phyloP scores from a whole-genome alignment of 2,888 invertebrate species.

The Mimas tiliae region DNA sequence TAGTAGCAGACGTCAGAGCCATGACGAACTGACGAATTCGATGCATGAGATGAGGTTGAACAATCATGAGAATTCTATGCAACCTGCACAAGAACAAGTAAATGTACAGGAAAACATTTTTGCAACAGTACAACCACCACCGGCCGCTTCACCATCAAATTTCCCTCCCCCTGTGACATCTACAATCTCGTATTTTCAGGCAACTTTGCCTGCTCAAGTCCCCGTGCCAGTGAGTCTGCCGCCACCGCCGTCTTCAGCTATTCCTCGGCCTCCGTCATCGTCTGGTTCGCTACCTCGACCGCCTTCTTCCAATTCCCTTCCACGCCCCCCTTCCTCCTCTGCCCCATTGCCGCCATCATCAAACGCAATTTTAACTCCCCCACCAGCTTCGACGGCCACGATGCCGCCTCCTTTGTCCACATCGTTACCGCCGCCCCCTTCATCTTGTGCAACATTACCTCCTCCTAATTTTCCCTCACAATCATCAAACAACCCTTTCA shows the following conservation, averaged over 20 bases:
- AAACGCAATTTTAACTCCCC: constrained; percentile 33
- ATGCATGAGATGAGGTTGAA: constrained; percentile 69
- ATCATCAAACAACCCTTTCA: constrained; percentile 71
- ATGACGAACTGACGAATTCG: constrained; percentile 64
- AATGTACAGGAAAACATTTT: constrained; percentile 40
- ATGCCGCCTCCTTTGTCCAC: constrained; percentile 31
- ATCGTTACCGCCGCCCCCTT: constrained; percentile 34
- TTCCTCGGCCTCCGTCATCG: constrained; percentile 26
- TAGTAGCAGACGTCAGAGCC: constrained; percentile 55
- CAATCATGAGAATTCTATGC: constrained; percentile 56
- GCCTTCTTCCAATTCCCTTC: constrained; percentile 28
- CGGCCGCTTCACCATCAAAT: constrained; percentile 45
- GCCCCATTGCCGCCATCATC: constrained; percentile 33
- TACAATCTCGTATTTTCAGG: constrained; percentile 5
- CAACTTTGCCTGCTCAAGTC: constrained; percentile 35
- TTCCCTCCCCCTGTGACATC: constrained; percentile 37
- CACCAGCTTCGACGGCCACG: constrained; percentile 33
- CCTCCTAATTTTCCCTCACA: constrained; percentile 56
- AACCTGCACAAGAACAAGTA: constrained; percentile 33
- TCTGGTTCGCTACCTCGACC: constrained; percentile 30
- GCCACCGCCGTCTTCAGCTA: constrained; percentile 33
- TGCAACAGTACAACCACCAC: constrained; percentile 39
- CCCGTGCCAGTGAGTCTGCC: constrained; percentile 36
- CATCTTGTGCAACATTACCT: constrained; percentile 43
- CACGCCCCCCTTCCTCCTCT: constrained; percentile 30